phyloP scores from a whole-genome alignment of 2,113 vertebrate genomes.

The Gallinago paraguaiae region DNA sequence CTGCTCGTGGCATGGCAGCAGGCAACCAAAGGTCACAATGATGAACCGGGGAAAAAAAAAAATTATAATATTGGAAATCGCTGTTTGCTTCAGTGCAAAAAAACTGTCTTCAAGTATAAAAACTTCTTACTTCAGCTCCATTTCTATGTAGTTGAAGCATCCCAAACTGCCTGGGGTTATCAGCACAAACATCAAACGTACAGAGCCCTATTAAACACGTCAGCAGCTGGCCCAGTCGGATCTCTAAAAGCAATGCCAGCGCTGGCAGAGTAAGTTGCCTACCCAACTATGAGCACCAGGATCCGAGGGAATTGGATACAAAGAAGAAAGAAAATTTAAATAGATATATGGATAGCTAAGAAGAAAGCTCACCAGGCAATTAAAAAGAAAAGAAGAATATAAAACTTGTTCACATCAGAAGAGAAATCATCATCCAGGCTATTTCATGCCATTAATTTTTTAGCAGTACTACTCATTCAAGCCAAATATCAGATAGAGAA shows the following conservation, averaged over 20 bases:
- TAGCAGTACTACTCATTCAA: neutral
- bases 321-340: neutral
- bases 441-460: slow-evolving; percentile 6
- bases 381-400: neutral
- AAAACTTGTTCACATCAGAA: slow-evolving; percentile 6
- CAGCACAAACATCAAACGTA: neutral
- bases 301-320: neutral
- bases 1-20: accelerated
- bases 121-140: neutral
- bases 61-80: neutral
- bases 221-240: neutral
- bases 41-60: too few relatives aligned
- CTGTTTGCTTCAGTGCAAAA: neutral
- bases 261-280: neutral
- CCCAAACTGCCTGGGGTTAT: neutral
- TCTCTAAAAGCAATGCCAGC: neutral
- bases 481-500: neutral
- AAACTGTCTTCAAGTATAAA: neutral
- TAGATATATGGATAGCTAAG: neutral
- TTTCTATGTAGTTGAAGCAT: neutral
- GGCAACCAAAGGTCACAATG: neutral
- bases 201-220: accelerated
- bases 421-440: neutral
- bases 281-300: neutral
- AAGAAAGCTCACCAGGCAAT: neutral